Evolutionary conservation across 2,113 vertebrate genomes (phyloP).

Genomic region (Bungarus multicinctus): DNA sequence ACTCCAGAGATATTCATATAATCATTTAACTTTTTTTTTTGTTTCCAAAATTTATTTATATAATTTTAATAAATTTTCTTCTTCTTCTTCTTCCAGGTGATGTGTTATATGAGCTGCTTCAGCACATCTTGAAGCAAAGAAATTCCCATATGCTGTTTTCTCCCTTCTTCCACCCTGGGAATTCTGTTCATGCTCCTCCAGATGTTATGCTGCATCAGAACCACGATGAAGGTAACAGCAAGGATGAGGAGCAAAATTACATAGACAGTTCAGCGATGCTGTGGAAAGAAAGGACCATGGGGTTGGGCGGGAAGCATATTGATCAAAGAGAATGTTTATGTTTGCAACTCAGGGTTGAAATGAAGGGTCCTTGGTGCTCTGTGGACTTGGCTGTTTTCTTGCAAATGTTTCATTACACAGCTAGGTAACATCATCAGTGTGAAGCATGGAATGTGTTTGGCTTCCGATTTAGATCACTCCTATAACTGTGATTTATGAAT

Average conservation of each 20-base stretch:
- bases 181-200: slow-evolving; percentile 84
- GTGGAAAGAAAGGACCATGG: neutral
- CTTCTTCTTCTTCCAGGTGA: slow-evolving; percentile 77
- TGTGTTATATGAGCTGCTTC: slow-evolving; percentile 96
- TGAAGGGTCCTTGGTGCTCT: neutral
- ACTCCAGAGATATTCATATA: too few species aligned
- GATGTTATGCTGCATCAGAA: slow-evolving; percentile 84
- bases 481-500: neutral
- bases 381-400: neutral
- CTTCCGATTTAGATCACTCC: neutral
- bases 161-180: slow-evolving; percentile 87
- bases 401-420: neutral
- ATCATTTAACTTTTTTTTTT: too few species aligned
- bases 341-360: neutral
- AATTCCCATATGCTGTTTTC: slow-evolving; percentile 85
- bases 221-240: slow-evolving; percentile 86
- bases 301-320: neutral
- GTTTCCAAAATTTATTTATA: too few species aligned
- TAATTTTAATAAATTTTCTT: neutral
- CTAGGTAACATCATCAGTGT: neutral
- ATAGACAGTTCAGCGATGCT: neutral
- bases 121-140: slow-evolving; percentile 96
- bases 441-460: neutral
- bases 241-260: neutral
- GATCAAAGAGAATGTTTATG: neutral